Percentiles rank a stretch among this genome's conserved stretches.
Conservation (phyloP, 2,797 vertebrate genomes). For the Parotocinclus haroldoi region DNA sequence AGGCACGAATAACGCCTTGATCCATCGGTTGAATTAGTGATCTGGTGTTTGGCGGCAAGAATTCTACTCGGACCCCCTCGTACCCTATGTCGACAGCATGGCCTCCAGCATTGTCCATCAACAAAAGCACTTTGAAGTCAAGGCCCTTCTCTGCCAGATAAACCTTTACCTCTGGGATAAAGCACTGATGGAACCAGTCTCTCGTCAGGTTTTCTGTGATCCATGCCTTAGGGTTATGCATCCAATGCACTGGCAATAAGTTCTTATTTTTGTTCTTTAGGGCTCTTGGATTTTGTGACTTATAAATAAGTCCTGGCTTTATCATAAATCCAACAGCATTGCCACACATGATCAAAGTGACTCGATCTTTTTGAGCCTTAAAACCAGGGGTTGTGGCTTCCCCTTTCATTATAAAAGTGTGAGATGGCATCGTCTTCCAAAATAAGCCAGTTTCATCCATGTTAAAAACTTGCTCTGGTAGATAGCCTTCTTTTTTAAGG, state of each 20-base stretch:
- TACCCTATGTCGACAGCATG: neutral
- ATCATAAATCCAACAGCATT: constrained; percentile 4
- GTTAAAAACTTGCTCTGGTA: neutral
- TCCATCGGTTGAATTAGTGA: constrained; percentile 7
- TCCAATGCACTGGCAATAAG: neutral
- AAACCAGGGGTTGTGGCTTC: neutral
- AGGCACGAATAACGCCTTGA: neutral
- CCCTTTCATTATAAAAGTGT: neutral
- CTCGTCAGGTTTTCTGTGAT: neutral
- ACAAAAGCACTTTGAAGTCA: neutral
- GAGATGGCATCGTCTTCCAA: neutral
- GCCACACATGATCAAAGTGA: neutral
- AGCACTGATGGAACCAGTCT: neutral
- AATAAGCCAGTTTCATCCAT: constrained; percentile 5
- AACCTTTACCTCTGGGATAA: neutral
- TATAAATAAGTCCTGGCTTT: neutral
- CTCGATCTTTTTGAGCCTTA: neutral
- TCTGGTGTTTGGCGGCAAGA: neutral
- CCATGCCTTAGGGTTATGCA: neutral
- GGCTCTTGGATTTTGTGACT: neutral
- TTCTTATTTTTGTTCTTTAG: constrained; percentile 1
- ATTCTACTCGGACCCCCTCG: neutral
- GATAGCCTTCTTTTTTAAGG: neutral
- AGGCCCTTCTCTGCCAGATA: neutral
- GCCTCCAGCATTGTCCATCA: neutral